Base-by-base conservation (phyloP, 2,888 invertebrate genomes). In the Cephus spinipes region DNA sequence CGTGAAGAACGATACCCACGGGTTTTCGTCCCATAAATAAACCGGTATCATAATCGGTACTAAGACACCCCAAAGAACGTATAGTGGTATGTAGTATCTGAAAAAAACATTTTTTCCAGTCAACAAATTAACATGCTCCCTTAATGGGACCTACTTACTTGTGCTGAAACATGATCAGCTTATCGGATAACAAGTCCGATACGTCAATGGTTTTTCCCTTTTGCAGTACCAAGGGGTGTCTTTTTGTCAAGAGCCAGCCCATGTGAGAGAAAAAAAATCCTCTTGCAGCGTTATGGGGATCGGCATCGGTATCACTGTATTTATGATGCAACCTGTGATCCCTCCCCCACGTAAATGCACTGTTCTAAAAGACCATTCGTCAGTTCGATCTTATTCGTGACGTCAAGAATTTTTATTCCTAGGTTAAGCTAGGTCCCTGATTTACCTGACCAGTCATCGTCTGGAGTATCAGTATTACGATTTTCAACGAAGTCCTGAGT, bases 251-350 rank as follows among this genome's bases (percentile, higher is more conserved):
- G 32, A 97, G 92, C 97, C 97, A 98, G 11, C 97, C 97, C 76
- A 97, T 94, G 89, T 98, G 97, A 3, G 95, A 94, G 92, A 97
- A 98, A 93, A 97, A 97, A 92, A 98, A 97, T 0, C 97, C 97
- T 73, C 96, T 92, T 73, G 93, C 94, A 0, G 96, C 93, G 88
- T 97, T 96, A 91, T 97, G 96, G 0, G 97, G 97, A 89, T 97
- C 97, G 0, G 94, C 96, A 84, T 96, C 94, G 0, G 95, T 95
- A 84, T 95, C 95, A 82, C 93, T 94, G 92, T 94, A 97, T 87
- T 96, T 96, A 91, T 97, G 97, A 86, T 97, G 97, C 80, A 95
- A 94, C 9, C 96, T 93, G 89, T 97, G 97, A 88, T 97, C 96
- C 36, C 96, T 92, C n/a, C 94, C 94, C 96, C 96, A 97, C 79